A percentile compares a stretch with the other conserved stretches of the same genome.
Conservation (phyloP, 2,888 invertebrate genomes). For the Meghimatium bilineatum region DNA sequence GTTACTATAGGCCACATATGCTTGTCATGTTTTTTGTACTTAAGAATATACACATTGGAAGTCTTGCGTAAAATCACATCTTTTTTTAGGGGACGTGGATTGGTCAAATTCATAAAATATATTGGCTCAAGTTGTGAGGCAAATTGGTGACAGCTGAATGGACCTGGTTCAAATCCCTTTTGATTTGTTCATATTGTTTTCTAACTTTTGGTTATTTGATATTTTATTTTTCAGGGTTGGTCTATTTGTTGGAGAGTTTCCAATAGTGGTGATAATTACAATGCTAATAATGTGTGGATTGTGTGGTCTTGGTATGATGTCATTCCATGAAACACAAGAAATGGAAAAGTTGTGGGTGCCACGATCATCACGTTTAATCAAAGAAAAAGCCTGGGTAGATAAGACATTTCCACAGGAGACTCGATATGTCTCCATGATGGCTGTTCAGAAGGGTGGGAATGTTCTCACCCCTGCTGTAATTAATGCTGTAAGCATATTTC, state of each 20-base stretch:
- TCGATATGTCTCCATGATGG: slow-evolving; percentile 61
- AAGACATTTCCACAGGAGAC: slow-evolving; percentile 62
- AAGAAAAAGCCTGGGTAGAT: slow-evolving; percentile 65
- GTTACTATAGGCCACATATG: too few relatives aligned
- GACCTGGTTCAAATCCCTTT: too few relatives aligned
- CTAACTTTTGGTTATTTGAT: too few relatives aligned
- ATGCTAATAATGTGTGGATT: slow-evolving; percentile 60
- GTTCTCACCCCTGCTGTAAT: slow-evolving; percentile 59
- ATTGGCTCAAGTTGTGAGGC: too few relatives aligned
- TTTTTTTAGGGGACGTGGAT: too few relatives aligned
- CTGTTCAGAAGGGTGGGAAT: slow-evolving; percentile 54
- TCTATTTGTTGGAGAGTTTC: slow-evolving; percentile 61
- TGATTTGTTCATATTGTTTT: too few relatives aligned
- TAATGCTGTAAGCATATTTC: slow-evolving; percentile 59
- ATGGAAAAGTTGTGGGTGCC: slow-evolving; percentile 70
- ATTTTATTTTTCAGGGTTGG: slow-evolving; percentile 64
- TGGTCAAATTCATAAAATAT: too few relatives aligned
- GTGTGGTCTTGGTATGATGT: slow-evolving; percentile 66
- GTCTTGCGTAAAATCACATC: too few relatives aligned
- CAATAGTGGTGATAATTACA: slow-evolving; percentile 59
- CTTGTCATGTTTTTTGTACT: too few relatives aligned
- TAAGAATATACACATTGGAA: too few relatives aligned
- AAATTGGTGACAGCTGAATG: too few relatives aligned
- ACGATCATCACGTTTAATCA: slow-evolving; percentile 59
- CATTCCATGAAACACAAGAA: slow-evolving; percentile 62